Base-by-base conservation (phyloP, 2,797 vertebrate genomes). In the Dallia pectoralis region DNA sequence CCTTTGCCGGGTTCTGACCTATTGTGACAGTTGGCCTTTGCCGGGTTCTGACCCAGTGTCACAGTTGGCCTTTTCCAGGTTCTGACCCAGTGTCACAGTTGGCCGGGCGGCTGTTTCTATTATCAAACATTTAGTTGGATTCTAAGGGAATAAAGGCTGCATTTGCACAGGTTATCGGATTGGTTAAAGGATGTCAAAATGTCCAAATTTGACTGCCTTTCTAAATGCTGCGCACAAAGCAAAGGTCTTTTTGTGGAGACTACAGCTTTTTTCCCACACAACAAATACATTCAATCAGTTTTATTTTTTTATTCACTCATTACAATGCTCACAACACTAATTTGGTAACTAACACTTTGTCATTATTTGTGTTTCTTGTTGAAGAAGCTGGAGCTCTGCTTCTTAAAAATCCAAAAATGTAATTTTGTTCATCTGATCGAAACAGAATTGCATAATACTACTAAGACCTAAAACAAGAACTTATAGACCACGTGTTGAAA, bases 141-240 rank as follows among this genome's bases (percentile, higher is more conserved):
- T 76, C 59, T 68, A 84, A 79, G 71, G 82, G 72, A 82, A 69
- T 78, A 77, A 30, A n/a, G n/a, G 33, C 3, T 7, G 7, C 33
- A 36, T 36, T 36, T 36, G 7, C 33, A 36, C 33, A 36, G 33
- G 33, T n/a, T n/a, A n/a, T n/a, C n/a, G n/a, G n/a, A n/a, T n/a
- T n/a, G 33, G 33, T 36, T 36, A 36, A 36, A 36, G 33, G 33
- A 36, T 36, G 7, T 7, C 33, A 36, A 36, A 36, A 36, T 36
- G 7, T 36, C 33, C 3, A 7, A 36, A 36, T 36, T 36, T 36
- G 33, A 36, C 33, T 36, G 33, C 33, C 33, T 36, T 36, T 36
- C 33, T 36, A 36, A 36, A 3, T 36, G 33, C 7, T 36, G 7
- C 3, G 3, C 33, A 7, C 33, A 36, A 53, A 53, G 49, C 51